phyloP scores from a whole-genome alignment of 2,797 vertebrate genomes.

The Coreius guichenoti region DNA sequence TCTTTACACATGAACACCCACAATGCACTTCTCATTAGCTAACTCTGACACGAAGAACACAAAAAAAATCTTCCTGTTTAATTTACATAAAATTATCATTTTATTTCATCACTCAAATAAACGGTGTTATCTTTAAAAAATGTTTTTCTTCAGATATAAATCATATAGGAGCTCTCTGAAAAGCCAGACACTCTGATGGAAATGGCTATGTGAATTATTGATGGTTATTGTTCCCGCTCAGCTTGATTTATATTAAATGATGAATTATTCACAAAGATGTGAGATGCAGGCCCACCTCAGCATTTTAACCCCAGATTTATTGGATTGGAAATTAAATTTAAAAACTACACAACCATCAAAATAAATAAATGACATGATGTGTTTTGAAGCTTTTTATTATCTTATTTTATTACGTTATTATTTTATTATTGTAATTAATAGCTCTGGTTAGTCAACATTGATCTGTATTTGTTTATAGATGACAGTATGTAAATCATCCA shows the following conservation, averaged over 20 bases:
- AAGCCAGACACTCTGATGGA: constrained; percentile 55
- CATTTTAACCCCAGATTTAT: constrained; percentile 5
- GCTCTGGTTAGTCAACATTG: background rate
- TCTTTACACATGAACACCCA: constrained; percentile 6
- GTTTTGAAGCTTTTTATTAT: constrained; percentile 37
- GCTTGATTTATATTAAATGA: constrained; percentile 79
- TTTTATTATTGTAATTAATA: constrained; percentile 21
- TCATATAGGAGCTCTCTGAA: constrained; percentile 43
- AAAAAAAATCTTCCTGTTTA: background rate
- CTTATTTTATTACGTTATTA: background rate
- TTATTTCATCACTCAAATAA: constrained; percentile 19
- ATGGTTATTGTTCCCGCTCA: constrained; percentile 72
- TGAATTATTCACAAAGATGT: constrained; percentile 81
- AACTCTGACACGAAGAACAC: constrained; percentile 7
- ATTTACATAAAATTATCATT: constrained; percentile 4
- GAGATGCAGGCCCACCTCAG: constrained; percentile 59
- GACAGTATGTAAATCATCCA: background rate
- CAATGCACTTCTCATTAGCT: constrained; percentile 22
- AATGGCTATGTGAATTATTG: constrained; percentile 76
- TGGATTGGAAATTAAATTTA: constrained; percentile 29
- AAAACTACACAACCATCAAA: background rate
- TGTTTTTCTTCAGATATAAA: constrained; percentile 32
- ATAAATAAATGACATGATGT: constrained; percentile 22
- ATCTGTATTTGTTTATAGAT: constrained; percentile 1
- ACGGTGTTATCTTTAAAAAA: background rate